Percentiles rank a stretch among this genome's conserved stretches.
Conservation (phyloP, 2,888 invertebrate species). For the Deilephila elpenor region DNA sequence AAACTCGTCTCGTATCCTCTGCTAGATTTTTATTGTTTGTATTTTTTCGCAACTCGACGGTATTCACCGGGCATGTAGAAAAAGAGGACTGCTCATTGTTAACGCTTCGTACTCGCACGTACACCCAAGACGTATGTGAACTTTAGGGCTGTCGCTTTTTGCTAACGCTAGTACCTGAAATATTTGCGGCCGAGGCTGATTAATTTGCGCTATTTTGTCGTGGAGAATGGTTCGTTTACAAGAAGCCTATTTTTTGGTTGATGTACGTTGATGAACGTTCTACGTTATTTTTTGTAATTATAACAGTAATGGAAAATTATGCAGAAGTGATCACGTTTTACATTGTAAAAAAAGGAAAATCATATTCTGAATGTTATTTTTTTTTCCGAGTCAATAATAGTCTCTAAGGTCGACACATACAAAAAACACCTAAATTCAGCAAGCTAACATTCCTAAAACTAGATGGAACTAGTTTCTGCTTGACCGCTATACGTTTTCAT, state of each 20-base stretch:
- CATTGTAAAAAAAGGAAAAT: too few relatives aligned
- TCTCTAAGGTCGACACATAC: too few relatives aligned
- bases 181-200: background rate
- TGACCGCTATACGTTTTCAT: too few relatives aligned
- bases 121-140: slow-evolving; percentile 19
- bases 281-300: too few relatives aligned
- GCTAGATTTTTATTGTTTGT: slow-evolving; percentile 71
- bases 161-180: background rate
- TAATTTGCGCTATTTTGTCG: background rate
- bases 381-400: too few relatives aligned
- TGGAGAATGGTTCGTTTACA: background rate
- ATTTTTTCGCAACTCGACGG: slow-evolving; percentile 66
- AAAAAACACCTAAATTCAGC: too few relatives aligned
- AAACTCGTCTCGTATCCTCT: slow-evolving; percentile 61
- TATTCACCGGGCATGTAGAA: slow-evolving; percentile 55
- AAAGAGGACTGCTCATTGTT: slow-evolving; percentile 67
- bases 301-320: too few relatives aligned
- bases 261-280: too few relatives aligned
- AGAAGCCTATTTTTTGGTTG: background rate
- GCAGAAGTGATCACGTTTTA: too few relatives aligned
- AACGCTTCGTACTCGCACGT: slow-evolving; percentile 53
- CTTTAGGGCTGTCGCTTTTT: slow-evolving; percentile 7
- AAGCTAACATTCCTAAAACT: too few relatives aligned
- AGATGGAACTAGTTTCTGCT: too few relatives aligned
- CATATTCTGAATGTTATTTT: too few relatives aligned